Base-by-base conservation (phyloP, 2,888 invertebrate genomes). In the Ischnus inquisitorius region DNA sequence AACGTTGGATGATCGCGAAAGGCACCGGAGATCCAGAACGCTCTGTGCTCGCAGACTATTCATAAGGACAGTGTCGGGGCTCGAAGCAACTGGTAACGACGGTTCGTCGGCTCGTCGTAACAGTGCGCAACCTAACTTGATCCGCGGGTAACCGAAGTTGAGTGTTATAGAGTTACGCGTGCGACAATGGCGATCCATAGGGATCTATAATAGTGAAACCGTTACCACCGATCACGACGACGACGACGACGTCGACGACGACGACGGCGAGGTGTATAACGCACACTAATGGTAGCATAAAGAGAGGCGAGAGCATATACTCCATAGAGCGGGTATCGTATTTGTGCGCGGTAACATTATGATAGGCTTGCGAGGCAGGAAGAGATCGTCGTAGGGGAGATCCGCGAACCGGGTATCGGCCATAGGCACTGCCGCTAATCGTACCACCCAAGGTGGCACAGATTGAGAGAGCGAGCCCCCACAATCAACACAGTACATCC, bases 361-460 rank as follows among this genome's bases (percentile, higher is more conserved):
- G 92, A 92, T 92, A 90, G 90, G 86, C 88, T 88, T 85, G 88
- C 86, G 87, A 88, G 92, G 90, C 92, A 92, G 92, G 92, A 92
- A 92, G 92, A 91, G 92, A 91, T 92, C 90, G 90, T 89, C 90
- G 90, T 90, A 90, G 91, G 91, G 91, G 91, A 90, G 89, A 88
- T 88, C 90, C 88, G 85, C 85, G 83, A 65, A 57, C 79, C 39
- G 68, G 25, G 71, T 72, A 72, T 72, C 74, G 62, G 39, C 72
- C 48, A 54, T 72, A 41, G 64, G 16, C 48, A 39, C 25, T 43
- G 90, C 89, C 91, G 75, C 92, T 89, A 90, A 93, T 93, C 90
- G 92, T 93, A 92, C 92, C 93, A 93, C 91, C 93, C 93, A 93
- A 93, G 93, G 93, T 93, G 93, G 93, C 92, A 93, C 91, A 93